Evolutionary conservation across 2,113 vertebrate genomes (phyloP).

Genomic region (Heteronetta atricapilla): DNA sequence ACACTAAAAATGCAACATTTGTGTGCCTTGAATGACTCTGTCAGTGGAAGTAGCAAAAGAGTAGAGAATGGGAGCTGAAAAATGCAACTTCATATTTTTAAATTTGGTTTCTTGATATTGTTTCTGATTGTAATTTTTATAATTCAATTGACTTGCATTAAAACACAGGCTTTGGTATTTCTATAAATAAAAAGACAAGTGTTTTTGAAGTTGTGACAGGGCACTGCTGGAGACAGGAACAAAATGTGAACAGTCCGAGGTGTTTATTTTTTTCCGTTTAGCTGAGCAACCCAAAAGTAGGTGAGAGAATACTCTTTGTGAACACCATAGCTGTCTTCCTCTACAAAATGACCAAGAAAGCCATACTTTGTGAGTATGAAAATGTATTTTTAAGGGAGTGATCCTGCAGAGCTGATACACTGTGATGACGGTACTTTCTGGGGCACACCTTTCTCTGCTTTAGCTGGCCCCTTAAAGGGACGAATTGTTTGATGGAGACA

Average conservation of each 20-base stretch:
- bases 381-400: not conserved
- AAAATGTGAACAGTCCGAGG: not conserved
- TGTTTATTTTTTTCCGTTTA: not conserved
- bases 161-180: not conserved
- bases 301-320: constrained; percentile 5
- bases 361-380: rapidly evolving
- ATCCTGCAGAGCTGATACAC: no score
- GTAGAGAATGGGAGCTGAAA: not conserved
- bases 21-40: not conserved
- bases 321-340: not conserved
- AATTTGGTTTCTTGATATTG: not conserved
- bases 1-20: not conserved
- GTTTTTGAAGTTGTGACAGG: not conserved
- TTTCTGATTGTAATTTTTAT: rapidly evolving
- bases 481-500: not conserved
- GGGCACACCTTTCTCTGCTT: not conserved
- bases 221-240: not conserved
- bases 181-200: not conserved
- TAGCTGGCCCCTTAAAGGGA: not conserved
- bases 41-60: not conserved
- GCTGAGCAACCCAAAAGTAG: not conserved
- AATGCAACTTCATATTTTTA: not conserved
- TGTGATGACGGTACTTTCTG: not conserved
- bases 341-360: not conserved
- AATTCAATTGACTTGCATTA: rapidly evolving